phyloP scores from a whole-genome alignment of 2,888 invertebrate species.

The Lepidocyrtinus sp. region DNA sequence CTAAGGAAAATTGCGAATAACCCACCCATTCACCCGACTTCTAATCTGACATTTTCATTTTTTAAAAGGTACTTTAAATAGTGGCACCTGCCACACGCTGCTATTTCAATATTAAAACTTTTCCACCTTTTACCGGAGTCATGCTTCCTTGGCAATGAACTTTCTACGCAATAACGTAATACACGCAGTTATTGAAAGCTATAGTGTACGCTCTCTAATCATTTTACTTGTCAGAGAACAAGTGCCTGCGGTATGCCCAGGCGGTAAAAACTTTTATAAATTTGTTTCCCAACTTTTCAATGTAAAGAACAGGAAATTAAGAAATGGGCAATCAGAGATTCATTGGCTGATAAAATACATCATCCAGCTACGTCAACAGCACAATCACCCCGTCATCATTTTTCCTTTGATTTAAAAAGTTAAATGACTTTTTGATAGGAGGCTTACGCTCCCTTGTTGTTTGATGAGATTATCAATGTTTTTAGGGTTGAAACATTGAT shows the following conservation, averaged over 20 bases:
- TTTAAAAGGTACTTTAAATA: too few species aligned
- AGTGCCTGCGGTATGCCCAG: neutral
- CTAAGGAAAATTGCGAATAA: too few species aligned
- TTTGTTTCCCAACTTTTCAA: neutral
- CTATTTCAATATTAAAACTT: too few species aligned
- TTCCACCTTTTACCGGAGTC: too few species aligned
- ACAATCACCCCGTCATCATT: constrained; percentile 20
- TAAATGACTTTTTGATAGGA: constrained; percentile 20
- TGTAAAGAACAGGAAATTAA: constrained; percentile 37
- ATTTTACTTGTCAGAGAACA: neutral
- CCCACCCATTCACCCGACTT: too few species aligned
- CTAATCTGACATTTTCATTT: too few species aligned
- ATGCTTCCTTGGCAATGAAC: too few species aligned
- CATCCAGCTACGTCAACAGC: neutral
- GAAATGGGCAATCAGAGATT: constrained; percentile 33
- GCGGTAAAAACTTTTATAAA: neutral
- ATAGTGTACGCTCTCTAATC: constrained; percentile 3
- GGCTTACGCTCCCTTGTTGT: neutral
- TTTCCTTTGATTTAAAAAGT: constrained; percentile 46
- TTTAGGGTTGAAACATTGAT: too few species aligned
- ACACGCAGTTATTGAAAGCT: constrained; percentile 14
- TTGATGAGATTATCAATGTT: too few species aligned
- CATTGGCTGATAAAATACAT: neutral
- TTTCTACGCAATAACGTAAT: constrained; percentile 2
- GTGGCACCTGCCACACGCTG: too few species aligned